phyloP scores from a whole-genome alignment of 2,888 invertebrate genomes.

The Neoitamus cyanurus region DNA sequence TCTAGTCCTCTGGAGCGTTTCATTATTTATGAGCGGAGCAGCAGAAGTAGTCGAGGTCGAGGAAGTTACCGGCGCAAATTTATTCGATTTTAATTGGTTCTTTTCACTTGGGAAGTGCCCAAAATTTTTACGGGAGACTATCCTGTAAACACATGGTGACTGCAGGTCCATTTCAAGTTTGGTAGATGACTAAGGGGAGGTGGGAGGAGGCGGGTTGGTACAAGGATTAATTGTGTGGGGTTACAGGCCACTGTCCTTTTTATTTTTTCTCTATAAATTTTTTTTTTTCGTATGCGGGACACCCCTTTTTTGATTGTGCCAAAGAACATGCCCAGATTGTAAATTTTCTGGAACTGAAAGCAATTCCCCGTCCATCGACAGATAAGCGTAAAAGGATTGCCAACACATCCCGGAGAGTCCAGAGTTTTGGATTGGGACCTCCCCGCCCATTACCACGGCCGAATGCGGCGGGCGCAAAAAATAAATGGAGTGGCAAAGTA shows the following conservation, averaged over 20 bases:
- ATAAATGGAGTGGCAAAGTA: conserved; percentile 51
- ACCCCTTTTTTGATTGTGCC: conserved; percentile 42
- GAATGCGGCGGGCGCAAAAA: conserved; percentile 40
- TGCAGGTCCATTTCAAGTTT: background rate
- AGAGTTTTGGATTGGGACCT: background rate
- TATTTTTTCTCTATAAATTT: background rate
- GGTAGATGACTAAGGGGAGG: background rate
- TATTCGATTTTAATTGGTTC: conserved; percentile 32
- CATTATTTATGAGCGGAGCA: background rate
- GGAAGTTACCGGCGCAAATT: background rate
- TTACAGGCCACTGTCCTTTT: conserved; percentile 31
- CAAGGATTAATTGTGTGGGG: conserved; percentile 50
- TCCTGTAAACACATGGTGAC: conserved; percentile 6
- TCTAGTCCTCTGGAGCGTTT: background rate
- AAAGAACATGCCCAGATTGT: conserved; percentile 49
- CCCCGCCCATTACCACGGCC: conserved; percentile 34
- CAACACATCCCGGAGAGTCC: conserved; percentile 24
- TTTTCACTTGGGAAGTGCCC: background rate
- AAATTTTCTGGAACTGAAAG: conserved; percentile 50
- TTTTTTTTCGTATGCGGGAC: conserved; percentile 2
- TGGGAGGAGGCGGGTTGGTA: background rate
- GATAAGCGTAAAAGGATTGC: conserved; percentile 51
- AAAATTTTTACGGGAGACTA: background rate
- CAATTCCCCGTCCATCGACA: conserved; percentile 48
- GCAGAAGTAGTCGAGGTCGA: background rate